phyloP scores from a whole-genome alignment of 1,140 invertebrate genomes.

The Camponotus vicinus region DNA sequence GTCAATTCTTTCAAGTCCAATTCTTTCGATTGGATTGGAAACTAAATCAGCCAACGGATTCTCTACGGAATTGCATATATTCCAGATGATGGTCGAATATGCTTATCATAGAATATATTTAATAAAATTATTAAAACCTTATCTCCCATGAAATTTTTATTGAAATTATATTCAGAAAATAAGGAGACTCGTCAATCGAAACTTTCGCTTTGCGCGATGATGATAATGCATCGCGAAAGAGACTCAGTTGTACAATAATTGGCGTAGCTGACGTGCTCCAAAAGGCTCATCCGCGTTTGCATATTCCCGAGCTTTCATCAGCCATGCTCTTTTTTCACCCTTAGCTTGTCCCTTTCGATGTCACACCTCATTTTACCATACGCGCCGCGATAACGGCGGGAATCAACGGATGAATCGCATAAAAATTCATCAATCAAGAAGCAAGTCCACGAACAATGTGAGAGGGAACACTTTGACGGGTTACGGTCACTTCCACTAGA shows the following conservation, averaged over 20 bases:
- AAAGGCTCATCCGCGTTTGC: slow-evolving; percentile 57
- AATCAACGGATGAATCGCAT: slow-evolving; percentile 29
- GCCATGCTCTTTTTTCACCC: slow-evolving; percentile 8
- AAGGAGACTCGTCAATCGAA: not conserved
- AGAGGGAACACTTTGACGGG: not conserved
- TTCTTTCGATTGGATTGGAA: not conserved
- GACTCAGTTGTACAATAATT: slow-evolving; percentile 45
- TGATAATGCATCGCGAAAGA: slow-evolving; percentile 85
- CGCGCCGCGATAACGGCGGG: not conserved
- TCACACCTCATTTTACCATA: slow-evolving; percentile 19
- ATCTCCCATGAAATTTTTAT: not conserved
- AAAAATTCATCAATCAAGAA: slow-evolving; percentile 67
- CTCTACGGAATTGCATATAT: not conserved
- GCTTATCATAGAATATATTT: not conserved
- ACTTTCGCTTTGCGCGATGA: slow-evolving; percentile 48
- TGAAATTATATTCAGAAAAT: not conserved
- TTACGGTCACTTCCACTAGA: slow-evolving; percentile 31
- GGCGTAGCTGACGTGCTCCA: slow-evolving; percentile 49
- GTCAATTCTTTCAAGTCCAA: slow-evolving; percentile 18
- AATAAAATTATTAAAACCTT: not conserved
- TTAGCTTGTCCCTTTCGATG: slow-evolving; percentile 8
- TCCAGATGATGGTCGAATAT: not conserved
- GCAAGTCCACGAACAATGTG: slow-evolving; percentile 7
- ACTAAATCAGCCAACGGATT: not conserved
- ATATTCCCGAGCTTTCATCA: slow-evolving; percentile 65